Conservation (phyloP, 2,888 invertebrate genomes). For the Parelbella ahira region DNA sequence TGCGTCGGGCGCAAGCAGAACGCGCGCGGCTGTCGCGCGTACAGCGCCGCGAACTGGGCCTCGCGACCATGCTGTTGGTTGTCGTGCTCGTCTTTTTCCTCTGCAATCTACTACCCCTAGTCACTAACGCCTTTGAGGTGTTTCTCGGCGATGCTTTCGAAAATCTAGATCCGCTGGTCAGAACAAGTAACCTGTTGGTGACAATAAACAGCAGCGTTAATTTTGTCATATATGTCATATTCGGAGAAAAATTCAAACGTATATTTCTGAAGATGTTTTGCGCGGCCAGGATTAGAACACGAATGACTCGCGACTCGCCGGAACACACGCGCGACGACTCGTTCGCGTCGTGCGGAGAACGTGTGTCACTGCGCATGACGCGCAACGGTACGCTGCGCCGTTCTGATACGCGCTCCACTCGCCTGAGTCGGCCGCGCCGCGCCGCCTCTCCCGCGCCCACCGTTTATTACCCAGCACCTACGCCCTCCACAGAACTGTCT, state of each 20-base stretch:
- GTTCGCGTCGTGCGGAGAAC: conserved; percentile 89
- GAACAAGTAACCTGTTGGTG: conserved; percentile 94
- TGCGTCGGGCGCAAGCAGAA: conserved; percentile 93
- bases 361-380: conserved; percentile 83
- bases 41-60: conserved; percentile 94
- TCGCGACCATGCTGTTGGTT: conserved; percentile 96
- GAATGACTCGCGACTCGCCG: conserved; percentile 80
- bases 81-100: conserved; percentile 97
- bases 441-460: conserved; percentile 44
- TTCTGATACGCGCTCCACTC: conserved; percentile 42
- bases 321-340: conserved; percentile 89
- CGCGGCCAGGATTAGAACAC: conserved; percentile 79
- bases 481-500: conserved; percentile 27
- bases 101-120: conserved; percentile 93
- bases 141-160: conserved; percentile 77
- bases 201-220: conserved; percentile 98
- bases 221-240: conserved; percentile 98
- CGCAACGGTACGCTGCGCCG: conserved; percentile 66
- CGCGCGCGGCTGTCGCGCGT: conserved; percentile 93
- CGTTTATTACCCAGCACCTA: conserved; percentile 61
- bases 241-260: conserved; percentile 97
- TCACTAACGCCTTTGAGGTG: conserved; percentile 92
- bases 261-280: conserved; percentile 91
- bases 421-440: conserved; percentile 29
- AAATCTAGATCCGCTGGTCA: conserved; percentile 84